Evolutionary conservation across 1,140 invertebrate species (phyloP).

Genomic region (Drosophila lowei): DNA sequence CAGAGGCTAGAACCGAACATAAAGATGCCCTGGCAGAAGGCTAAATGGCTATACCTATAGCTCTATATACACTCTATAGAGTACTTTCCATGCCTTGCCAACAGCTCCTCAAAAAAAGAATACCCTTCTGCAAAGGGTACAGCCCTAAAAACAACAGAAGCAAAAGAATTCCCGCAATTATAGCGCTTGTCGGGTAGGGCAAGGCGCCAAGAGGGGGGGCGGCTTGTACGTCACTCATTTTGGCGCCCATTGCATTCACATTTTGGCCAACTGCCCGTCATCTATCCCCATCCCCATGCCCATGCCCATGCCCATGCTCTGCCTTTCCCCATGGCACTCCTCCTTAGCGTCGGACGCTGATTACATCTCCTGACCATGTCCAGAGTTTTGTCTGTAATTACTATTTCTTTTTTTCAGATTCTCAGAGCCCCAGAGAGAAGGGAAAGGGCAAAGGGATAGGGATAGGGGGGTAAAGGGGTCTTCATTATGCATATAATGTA

Average conservation of each 20-base stretch:
- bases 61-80: background rate
- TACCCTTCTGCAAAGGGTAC: background rate
- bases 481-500: slow-evolving; percentile 78
- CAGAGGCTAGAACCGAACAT: background rate
- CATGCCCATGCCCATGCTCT: background rate
- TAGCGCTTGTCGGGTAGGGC: slow-evolving; percentile 49
- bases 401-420: slow-evolving; percentile 58
- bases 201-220: background rate
- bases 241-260: slow-evolving; percentile 55
- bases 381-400: slow-evolving; percentile 66
- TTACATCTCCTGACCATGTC: slow-evolving; percentile 62
- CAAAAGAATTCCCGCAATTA: slow-evolving; percentile 71
- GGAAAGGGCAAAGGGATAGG: too few relatives aligned
- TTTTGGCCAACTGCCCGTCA: slow-evolving; percentile 47
- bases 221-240: slow-evolving; percentile 65
- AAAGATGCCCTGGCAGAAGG: background rate
- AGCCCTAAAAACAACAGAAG: background rate
- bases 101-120: background rate
- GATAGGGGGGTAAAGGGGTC: background rate
- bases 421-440: slow-evolving; percentile 32
- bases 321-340: background rate
- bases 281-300: background rate
- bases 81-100: background rate
- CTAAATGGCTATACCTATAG: too few relatives aligned
- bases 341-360: slow-evolving; percentile 50